Conservation (phyloP, 2,888 invertebrate species). For the Oscheius onirici region DNA sequence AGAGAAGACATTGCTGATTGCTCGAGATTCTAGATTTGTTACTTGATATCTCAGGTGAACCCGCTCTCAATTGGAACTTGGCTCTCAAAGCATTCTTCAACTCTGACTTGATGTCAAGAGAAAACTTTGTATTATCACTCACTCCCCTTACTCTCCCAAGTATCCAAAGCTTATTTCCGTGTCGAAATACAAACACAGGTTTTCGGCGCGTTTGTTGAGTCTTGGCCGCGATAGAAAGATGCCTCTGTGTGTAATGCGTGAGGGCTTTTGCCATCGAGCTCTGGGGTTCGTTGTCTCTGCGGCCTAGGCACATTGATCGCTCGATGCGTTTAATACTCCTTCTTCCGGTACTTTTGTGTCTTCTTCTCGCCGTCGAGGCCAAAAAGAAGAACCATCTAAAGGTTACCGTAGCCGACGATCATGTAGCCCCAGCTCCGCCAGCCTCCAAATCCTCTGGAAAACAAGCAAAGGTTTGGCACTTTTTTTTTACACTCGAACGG, state of each 20-base stretch:
- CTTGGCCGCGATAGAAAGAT: background rate
- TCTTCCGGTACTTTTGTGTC: background rate
- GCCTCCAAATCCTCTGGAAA: background rate
- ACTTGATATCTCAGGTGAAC: too few relatives aligned
- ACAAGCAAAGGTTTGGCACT: slow-evolving; percentile 26
- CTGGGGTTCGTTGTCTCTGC: background rate
- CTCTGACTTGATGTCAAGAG: background rate
- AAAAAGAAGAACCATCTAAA: slow-evolving; percentile 31
- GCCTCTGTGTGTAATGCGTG: slow-evolving; percentile 35
- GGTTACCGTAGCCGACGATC: slow-evolving; percentile 33
- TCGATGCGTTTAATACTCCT: slow-evolving; percentile 27
- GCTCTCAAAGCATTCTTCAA: too few relatives aligned
- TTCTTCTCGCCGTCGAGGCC: background rate
- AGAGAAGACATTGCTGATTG: too few relatives aligned
- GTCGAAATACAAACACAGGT: slow-evolving; percentile 15
- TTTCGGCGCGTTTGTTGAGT: background rate
- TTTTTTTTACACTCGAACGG: background rate
- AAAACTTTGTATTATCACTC: background rate
- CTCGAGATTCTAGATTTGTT: too few relatives aligned
- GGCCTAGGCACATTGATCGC: slow-evolving; percentile 24
- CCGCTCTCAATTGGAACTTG: too few relatives aligned
- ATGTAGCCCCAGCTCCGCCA: slow-evolving; percentile 2
- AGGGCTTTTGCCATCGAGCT: slow-evolving; percentile 20
- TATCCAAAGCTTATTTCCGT: background rate
- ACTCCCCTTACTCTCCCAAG: background rate